Percentiles rank a stretch among this genome's conserved stretches.
Conservation (phyloP, 2,888 invertebrate species). For the Lasioglossum figueresi region DNA sequence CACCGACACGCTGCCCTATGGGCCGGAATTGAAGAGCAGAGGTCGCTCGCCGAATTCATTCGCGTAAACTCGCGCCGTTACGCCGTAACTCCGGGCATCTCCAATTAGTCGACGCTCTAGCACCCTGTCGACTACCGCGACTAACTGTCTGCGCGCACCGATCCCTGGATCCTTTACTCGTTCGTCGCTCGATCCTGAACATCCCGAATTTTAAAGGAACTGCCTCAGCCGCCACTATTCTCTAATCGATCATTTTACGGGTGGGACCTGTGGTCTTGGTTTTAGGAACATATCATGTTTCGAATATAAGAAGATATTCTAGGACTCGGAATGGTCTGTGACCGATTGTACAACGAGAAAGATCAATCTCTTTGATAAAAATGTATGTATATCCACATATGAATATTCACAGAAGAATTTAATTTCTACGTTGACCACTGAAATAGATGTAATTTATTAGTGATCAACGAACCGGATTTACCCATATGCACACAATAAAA, state of each 20-base stretch:
- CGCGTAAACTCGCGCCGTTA: slow-evolving; percentile 59
- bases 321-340: too few relatives aligned
- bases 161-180: not conserved
- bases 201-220: not conserved
- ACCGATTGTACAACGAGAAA: too few relatives aligned
- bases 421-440: too few relatives aligned
- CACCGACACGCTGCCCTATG: slow-evolving; percentile 66
- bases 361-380: too few relatives aligned
- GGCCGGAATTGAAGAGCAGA: slow-evolving; percentile 78
- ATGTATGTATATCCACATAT: too few relatives aligned
- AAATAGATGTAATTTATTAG: not conserved
- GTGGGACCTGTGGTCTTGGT: too few relatives aligned
- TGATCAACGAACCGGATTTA: not conserved
- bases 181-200: not conserved
- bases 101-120: slow-evolving; percentile 75
- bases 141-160: not conserved
- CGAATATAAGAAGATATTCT: too few relatives aligned
- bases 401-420: not conserved
- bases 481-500: not conserved
- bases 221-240: not conserved
- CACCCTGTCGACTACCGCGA: slow-evolving; percentile 6
- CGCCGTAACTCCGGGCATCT: slow-evolving; percentile 78
- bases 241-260: not conserved
- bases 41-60: slow-evolving; percentile 77
- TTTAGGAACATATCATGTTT: too few relatives aligned